These are phyloP conservation scores for Julus scanicus DNA, from an alignment of 2,888 invertebrate species.

Conservation along the genomic window DNA sequence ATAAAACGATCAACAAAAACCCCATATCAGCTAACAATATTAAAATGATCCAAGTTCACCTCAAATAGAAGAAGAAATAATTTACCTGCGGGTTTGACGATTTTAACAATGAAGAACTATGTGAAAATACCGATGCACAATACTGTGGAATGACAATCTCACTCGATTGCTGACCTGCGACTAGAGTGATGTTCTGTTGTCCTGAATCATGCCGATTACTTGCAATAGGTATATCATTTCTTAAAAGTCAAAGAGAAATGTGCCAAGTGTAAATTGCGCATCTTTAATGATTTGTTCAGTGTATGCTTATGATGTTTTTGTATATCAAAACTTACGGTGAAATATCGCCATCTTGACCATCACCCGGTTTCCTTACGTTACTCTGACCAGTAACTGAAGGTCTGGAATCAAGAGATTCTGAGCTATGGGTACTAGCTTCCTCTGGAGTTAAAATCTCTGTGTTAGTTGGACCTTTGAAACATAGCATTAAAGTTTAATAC, in stretches of 20 bases:
- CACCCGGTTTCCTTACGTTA: neutral
- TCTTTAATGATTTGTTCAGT: too few relatives aligned
- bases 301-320: neutral
- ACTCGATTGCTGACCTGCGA: neutral
- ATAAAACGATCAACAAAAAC: neutral
- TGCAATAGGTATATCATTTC: neutral
- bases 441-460: neutral
- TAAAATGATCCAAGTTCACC: neutral
- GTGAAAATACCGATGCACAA: neutral
- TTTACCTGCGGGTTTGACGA: constrained; percentile 41
- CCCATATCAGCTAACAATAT: too few relatives aligned
- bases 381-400: constrained; percentile 31
- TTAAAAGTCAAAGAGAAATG: neutral
- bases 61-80: neutral
- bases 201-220: neutral
- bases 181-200: neutral
- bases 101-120: neutral
- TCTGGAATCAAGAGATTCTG: neutral
- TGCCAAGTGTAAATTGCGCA: neutral
- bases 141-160: constrained; percentile 17
- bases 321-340: neutral
- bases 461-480: neutral
- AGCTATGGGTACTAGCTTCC: neutral
- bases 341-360: constrained; percentile 5
- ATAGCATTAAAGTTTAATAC: neutral